These are phyloP conservation scores for Nymphalis urticae DNA, from an alignment of 2,888 invertebrate species.

Conservation along the genomic window DNA sequence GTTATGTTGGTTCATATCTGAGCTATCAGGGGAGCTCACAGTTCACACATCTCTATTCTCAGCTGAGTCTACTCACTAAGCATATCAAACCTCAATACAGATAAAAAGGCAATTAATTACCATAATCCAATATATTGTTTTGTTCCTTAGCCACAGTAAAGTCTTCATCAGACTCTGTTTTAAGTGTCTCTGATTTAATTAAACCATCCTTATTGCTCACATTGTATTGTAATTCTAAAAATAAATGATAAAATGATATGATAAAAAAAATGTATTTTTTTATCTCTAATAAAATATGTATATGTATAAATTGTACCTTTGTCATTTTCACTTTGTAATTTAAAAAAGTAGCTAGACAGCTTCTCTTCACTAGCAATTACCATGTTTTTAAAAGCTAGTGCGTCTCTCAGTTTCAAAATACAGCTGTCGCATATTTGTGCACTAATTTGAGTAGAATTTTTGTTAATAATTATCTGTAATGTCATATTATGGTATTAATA, in stretches of 20 bases:
- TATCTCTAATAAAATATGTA: background rate
- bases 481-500: no score
- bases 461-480: background rate
- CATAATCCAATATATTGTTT: background rate
- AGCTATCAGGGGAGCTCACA: no score
- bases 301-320: background rate
- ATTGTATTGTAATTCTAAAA: background rate
- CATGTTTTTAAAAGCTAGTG: slow-evolving; percentile 3
- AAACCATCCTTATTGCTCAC: background rate
- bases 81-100: background rate
- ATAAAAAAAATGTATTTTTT: background rate
- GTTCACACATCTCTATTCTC: no score
- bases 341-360: background rate
- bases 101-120: background rate
- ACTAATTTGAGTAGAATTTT: background rate
- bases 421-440: background rate
- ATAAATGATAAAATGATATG: background rate
- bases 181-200: background rate
- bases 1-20: no score
- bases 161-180: background rate
- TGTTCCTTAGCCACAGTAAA: background rate
- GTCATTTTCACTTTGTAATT: background rate
- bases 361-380: background rate
- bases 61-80: no score
- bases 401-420: background rate